phyloP scores from a whole-genome alignment of 37 sponge, comb jelly and placozoan species.

The Axinella damicornis region DNA sequence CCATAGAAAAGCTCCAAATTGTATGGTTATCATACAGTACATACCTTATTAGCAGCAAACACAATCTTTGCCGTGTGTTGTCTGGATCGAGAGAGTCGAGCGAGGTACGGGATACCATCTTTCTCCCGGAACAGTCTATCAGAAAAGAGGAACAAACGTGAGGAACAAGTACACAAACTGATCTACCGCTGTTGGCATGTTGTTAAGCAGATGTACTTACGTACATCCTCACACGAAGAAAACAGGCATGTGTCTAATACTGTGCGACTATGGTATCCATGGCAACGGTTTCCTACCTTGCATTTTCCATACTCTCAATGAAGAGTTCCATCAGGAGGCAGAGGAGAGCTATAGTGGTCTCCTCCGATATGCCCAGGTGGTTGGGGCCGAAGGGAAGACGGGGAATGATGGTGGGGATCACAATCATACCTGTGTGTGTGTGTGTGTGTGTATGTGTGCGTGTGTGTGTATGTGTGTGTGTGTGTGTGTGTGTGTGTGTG shows the following conservation, averaged over 20 bases:
- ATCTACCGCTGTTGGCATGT: no score
- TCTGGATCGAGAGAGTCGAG: slow-evolving; percentile 59
- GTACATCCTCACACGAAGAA: no score
- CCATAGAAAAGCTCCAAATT: no score
- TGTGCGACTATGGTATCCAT: no score
- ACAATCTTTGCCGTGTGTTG: slow-evolving; percentile 67
- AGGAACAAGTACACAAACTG: no score
- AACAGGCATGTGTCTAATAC: no score
- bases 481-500: no score
- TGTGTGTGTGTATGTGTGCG: no score
- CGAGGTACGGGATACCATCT: slow-evolving; percentile 49
- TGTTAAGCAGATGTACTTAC: no score
- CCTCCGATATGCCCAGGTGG: slow-evolving; percentile 79
- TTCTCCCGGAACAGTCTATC: slow-evolving; percentile 55
- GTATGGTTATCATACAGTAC: no score
- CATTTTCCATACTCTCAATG: slow-evolving; percentile 66
- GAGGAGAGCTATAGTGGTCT: slow-evolving; percentile 77
- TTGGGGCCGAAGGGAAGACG: slow-evolving; percentile 79
- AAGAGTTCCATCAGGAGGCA: slow-evolving; percentile 81
- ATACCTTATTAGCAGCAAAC: slow-evolving; percentile 76
- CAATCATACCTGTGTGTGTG: slow-evolving; percentile 59
- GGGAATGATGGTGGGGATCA: slow-evolving; percentile 64
- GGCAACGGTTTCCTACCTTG: slow-evolving; percentile 72
- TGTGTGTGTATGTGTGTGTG: no score
- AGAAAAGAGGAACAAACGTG: background rate